Base-by-base conservation (phyloP, 2,797 vertebrate genomes). In the Fratercula arctica region DNA sequence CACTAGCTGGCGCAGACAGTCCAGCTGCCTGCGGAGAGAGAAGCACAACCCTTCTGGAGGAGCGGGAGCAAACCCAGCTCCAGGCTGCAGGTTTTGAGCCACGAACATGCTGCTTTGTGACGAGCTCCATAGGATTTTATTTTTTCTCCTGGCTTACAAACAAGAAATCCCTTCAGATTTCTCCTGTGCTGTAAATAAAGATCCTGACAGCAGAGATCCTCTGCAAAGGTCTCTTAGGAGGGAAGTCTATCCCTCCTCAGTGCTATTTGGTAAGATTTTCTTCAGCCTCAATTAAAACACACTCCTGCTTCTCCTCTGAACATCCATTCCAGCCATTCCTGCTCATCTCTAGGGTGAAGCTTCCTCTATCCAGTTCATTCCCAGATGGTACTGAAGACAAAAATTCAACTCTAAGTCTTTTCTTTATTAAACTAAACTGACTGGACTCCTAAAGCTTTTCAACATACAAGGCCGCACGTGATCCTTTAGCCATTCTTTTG, bases 1-100 rank as follows among this genome's bases (percentile, higher is more conserved):
- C 51, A 99, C 99, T 91, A 99, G 98, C 98, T 99, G 99, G 46
- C 99, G 98, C 64, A 99, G 98, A 96, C 99, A 99, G 88, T 99
- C 99, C 97, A 99, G 95, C 97, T 99, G 99, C 98, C 99, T 99
- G 72, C 11, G 0, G 56, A 91, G 56, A 66, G 56, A 63, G 81
- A 79, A 46, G 50, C 57, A 66, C 41, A 37, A 12, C 18, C 12
- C 6, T 31, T 57, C 19, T 14, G 19, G 24, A 88, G 57, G 37
- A 86, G 51, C 19, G 5, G 75, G 15, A 64, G 26, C 21, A 51
- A 82, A n/a, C 11, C 39, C 41, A 18, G 4, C 19, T 9, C 45
- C 53, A 18, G 53, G 33, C 35, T 1, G 14, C 35, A 33, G 56
- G n/a, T 26, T 53, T n/a, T 29, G n/a, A 87, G 33, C 39, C 60